These are phyloP conservation scores for Cyphomyrus plagiostoma DNA, from an alignment of 2,113 vertebrate genomes.

Conservation along the genomic window DNA sequence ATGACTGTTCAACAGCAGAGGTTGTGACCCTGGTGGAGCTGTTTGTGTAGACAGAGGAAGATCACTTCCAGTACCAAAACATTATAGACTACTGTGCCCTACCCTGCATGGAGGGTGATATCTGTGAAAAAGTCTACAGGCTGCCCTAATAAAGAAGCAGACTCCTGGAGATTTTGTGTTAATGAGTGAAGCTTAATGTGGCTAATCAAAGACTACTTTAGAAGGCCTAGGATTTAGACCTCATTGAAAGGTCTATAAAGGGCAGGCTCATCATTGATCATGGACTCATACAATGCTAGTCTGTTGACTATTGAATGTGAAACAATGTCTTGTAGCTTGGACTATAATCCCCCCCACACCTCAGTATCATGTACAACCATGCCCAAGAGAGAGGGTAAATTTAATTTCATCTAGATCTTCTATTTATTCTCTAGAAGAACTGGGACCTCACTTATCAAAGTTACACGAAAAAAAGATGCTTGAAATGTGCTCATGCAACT, in stretches of 20 bases:
- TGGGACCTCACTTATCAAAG: neutral
- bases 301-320: neutral
- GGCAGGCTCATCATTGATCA: neutral
- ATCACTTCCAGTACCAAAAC: neutral
- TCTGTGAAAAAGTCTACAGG: neutral
- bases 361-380: neutral
- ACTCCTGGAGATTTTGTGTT: neutral
- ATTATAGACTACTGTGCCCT: neutral
- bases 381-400: neutral
- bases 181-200: neutral
- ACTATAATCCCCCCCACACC: neutral
- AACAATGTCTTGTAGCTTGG: neutral
- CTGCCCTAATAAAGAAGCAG: neutral
- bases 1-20: neutral
- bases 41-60: neutral
- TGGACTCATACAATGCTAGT: neutral
- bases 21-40: neutral
- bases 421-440: neutral
- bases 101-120: neutral
- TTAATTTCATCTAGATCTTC: neutral
- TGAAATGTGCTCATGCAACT: neutral
- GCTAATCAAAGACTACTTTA: neutral
- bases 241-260: neutral
- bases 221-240: neutral
- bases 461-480: neutral